A percentile compares a stretch with the other conserved stretches of the same genome.
phyloP scores from a whole-genome alignment of 1,140 invertebrate species.

The Parapsyche elsis region DNA sequence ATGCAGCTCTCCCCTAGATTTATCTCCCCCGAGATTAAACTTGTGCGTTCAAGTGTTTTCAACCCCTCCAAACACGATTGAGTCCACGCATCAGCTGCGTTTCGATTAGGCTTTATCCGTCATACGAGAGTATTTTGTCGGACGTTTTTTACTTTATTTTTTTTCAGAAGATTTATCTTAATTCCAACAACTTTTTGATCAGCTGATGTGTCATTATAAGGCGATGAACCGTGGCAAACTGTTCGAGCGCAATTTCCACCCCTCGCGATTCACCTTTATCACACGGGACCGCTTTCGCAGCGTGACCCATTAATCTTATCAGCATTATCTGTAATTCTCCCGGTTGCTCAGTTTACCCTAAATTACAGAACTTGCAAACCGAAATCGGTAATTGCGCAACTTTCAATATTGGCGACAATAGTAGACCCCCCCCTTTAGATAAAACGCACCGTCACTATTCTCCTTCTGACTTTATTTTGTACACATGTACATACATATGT shows the following conservation, averaged over 20 bases:
- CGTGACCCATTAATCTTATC: slow-evolving; percentile 24
- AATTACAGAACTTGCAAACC: slow-evolving; percentile 18
- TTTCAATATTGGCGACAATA: slow-evolving; percentile 23
- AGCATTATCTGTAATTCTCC: slow-evolving; percentile 21
- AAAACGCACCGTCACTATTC: neutral
- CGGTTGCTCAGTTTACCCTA: slow-evolving; percentile 6
- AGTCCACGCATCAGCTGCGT: neutral
- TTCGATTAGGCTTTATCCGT: neutral
- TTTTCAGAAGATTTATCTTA: neutral
- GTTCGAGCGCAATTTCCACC: slow-evolving; percentile 6
- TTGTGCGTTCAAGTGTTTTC: slow-evolving; percentile 12
- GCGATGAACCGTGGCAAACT: slow-evolving; percentile 2
- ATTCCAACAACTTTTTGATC: neutral
- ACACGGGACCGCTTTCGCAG: slow-evolving; percentile 1
- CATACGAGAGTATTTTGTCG: neutral
- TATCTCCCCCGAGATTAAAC: slow-evolving; percentile 11
- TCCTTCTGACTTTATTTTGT: no score
- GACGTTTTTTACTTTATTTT: neutral
- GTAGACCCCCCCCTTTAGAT: no score
- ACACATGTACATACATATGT: no score
- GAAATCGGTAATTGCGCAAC: slow-evolving; percentile 28
- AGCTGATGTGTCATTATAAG: neutral
- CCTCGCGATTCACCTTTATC: slow-evolving; percentile 15
- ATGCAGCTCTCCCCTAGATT: slow-evolving; percentile 7
- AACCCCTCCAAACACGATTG: neutral